These are phyloP conservation scores for Papilio gigon DNA, from an alignment of 2,888 invertebrate genomes.

Conservation along the genomic window DNA sequence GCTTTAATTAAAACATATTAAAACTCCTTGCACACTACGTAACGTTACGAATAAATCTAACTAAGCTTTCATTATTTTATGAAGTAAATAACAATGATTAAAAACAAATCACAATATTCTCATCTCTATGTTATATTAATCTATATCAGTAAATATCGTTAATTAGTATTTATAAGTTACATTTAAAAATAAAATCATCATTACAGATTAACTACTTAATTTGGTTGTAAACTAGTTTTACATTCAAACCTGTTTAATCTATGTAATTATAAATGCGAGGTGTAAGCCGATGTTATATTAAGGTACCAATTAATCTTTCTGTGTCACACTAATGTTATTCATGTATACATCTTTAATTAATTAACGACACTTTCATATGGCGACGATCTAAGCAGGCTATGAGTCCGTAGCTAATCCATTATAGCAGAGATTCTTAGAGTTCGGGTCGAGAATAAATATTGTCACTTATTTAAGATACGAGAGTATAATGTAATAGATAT, in stretches of 20 bases:
- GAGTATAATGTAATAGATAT: not conserved
- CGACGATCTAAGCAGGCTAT: conserved; percentile 4
- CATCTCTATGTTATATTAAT: not conserved
- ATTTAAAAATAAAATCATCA: conserved; percentile 9
- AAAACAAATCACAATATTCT: not conserved
- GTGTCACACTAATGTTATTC: conserved; percentile 43
- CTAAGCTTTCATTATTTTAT: too few species aligned
- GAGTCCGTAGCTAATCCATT: not conserved
- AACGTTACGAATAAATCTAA: too few species aligned
- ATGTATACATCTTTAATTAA: conserved; percentile 3
- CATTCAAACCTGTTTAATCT: conserved; percentile 31
- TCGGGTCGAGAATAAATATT: not conserved
- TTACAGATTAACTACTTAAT: not conserved
- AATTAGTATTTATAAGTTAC: conserved; percentile 8
- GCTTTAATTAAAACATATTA: too few species aligned
- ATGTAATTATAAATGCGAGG: conserved; percentile 43
- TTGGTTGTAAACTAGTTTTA: conserved; percentile 18
- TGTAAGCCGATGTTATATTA: conserved; percentile 54
- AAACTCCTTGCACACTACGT: too few species aligned
- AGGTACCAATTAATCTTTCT: conserved; percentile 52
- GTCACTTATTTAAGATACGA: not conserved
- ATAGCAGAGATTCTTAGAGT: not conserved
- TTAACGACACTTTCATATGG: conserved; percentile 15
- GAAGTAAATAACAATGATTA: too few species aligned
- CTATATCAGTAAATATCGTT: not conserved